Evolutionary conservation across 2,888 invertebrate genomes (phyloP), one percentile per base, ranked within the genome.

Genomic region (Fissipunctia ypsillon): DNA sequence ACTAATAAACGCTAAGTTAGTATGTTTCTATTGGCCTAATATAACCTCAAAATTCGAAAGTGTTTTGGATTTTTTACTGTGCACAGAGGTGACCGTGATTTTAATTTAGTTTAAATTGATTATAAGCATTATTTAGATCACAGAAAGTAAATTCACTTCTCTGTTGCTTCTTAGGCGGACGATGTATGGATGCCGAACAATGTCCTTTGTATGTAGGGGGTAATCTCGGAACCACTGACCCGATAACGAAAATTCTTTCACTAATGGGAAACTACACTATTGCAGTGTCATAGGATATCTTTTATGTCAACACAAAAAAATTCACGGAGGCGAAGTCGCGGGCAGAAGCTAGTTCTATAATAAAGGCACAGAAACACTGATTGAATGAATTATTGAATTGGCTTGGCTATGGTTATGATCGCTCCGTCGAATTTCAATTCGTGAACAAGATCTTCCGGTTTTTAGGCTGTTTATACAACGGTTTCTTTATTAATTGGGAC

Each of bases 381-480:
- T 75, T 73, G 7, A 52, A 22, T 57, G 14, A 78, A 3, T 45
- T n/a, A 86, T 87, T 84, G 69, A 76, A 79, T 80, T 85, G 69
- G 60, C 84, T 89, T 89, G 84, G 70, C 87, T 82, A 78, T 86
- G 88, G 87, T 88, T 82, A 90, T 87, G 88, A 82, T 81, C 76
- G 79, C 80, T 75, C 16, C 19, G 25, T 81, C 45, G 54, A n/a
- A 59, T 78, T 85, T 79, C 81, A 83, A 88, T 85, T 76, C 72
- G 43, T 9, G 78, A 90, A 89, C 89, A 73, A 84, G 88, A 84
- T 77, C 60, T 80, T 86, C 89, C 80, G 79, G 87, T 87, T 87
- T 71, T 80, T 74, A 28, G 48, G 31, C 56, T 60, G 66, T 71
- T 64, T 57, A 56, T 50, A 56, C 25, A 69, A 70, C 76, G 56